Evolutionary conservation across 2,888 invertebrate species (phyloP).

Genomic region (Congeria kusceri): DNA sequence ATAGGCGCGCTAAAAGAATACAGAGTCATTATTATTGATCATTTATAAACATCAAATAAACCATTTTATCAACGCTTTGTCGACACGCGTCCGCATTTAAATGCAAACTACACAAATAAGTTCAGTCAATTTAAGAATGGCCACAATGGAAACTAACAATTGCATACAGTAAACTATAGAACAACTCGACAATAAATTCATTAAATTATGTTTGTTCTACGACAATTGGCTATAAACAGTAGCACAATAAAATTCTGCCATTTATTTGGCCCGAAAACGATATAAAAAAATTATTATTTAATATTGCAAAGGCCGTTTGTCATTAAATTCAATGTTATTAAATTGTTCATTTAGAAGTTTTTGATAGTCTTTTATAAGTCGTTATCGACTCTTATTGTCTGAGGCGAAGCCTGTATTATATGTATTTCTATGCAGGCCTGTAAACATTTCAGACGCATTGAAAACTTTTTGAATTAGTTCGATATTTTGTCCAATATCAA

Average conservation of each 20-base stretch:
- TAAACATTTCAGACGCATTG: constrained; percentile 49
- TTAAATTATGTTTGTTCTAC: constrained; percentile 1
- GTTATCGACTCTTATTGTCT: constrained; percentile 52
- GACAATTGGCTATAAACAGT: neutral
- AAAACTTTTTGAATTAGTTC: constrained; percentile 25
- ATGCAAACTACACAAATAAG: constrained; percentile 2
- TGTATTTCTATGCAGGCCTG: constrained; percentile 47
- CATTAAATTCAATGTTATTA: constrained; percentile 60
- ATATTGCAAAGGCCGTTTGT: constrained; percentile 40
- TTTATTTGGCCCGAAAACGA: constrained; percentile 31
- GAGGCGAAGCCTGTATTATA: constrained; percentile 46
- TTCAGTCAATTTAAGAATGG: constrained; percentile 7
- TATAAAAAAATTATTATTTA: constrained; percentile 40
- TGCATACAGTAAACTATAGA: neutral
- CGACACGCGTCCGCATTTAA: no score
- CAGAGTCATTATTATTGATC: no score
- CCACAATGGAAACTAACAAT: no score
- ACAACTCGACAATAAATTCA: constrained; percentile 1
- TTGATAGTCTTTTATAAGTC: constrained; percentile 45
- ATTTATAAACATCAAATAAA: no score
- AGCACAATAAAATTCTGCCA: constrained; percentile 15
- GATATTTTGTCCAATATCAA: constrained; percentile 36
- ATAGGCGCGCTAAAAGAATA: no score
- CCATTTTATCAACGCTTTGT: no score
- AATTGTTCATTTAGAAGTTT: constrained; percentile 57